Evolutionary conservation across 2,797 vertebrate genomes (phyloP).

Genomic region (Tokudaia tokunoshimensis): DNA sequence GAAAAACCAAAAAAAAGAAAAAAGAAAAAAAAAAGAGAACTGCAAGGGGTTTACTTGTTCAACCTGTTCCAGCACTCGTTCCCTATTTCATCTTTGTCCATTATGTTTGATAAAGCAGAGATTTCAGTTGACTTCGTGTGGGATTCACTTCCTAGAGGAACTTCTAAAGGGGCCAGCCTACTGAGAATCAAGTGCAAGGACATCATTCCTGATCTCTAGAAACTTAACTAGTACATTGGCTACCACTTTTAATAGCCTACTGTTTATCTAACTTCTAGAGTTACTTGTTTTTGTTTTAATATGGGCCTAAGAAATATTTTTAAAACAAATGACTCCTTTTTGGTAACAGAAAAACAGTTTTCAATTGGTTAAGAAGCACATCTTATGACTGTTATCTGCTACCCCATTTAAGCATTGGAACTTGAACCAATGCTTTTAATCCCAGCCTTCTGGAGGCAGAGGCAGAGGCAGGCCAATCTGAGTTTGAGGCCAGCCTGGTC

Average conservation of each 20-base stretch:
- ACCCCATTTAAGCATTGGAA: conserved; percentile 67
- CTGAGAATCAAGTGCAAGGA: neutral
- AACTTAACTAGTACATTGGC: conserved; percentile 26
- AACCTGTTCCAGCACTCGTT: neutral
- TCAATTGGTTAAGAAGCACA: conserved; percentile 65
- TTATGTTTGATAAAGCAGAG: conserved; percentile 56
- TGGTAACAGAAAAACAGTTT: conserved; percentile 77
- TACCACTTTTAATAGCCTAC: conserved; percentile 2
- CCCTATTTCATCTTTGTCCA: neutral
- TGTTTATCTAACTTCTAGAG: conserved; percentile 62
- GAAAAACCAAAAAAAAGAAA: too few relatives aligned
- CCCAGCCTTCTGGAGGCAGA: neutral
- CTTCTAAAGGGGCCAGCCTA: conserved; percentile 1
- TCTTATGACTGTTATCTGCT: conserved; percentile 71
- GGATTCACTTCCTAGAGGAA: conserved; percentile 60
- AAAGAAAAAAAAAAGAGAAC: too few relatives aligned
- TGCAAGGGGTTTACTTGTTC: conserved; percentile 21
- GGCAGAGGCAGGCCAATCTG: neutral
- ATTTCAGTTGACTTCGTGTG: conserved; percentile 42
- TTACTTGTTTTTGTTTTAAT: conserved; percentile 62
- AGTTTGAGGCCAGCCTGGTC: neutral
- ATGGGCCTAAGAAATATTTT: conserved; percentile 19
- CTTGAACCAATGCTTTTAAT: neutral
- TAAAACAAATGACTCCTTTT: conserved; percentile 67
- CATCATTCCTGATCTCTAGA: conserved; percentile 39